Evolutionary conservation across 2,113 vertebrate species (phyloP), one percentile per base, ranked within the genome.

Genomic region (Coracopsis vasa): DNA sequence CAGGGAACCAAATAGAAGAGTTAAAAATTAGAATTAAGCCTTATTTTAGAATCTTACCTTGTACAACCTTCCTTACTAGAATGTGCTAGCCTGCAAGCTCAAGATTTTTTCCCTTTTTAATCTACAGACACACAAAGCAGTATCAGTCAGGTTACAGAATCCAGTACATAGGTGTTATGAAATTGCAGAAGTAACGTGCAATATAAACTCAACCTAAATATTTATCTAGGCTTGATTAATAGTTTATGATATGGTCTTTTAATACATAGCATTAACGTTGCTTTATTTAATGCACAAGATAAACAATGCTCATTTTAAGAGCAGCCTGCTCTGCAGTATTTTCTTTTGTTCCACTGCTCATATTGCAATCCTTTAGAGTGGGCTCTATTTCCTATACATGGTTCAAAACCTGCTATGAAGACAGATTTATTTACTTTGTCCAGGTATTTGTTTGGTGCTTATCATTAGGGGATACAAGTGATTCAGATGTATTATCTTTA

Each of bases 361-460:
- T 29, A 60, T 3, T 48, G 19, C 19, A 83, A 42, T 44, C 35
- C 23, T 84, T 58, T 51, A 24, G 20, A 86, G 37, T 0, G 1
- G 19, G 17, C 65, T 80, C 93, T 58, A 53, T 81, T 96, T 88
- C 56, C 51, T 58, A 23, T 8, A 39, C 4, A 1, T n/a, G 31
- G 28, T 58, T 89, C 61, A 84, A 92, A 96, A 86, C 25, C 42
- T 67, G 24, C 25, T 53, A 69, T 69, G 69, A 91, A 89, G 65
- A 75, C 31, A 89, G 70, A 92, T 84, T 21, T 35, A 80, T 86
- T 86, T 88, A 48, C 66, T 80, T 84, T 78, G 29, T 67, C 75
- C 67, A 78, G 67, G 35, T 6, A 24, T 54, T 61, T 86, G 14
- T 78, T 74, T 72, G 61, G n/a, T 51, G 41, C 39, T 93, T 44